Evolutionary conservation across 2,888 invertebrate species (phyloP).

Genomic region (Lasioglossum pauxillum): DNA sequence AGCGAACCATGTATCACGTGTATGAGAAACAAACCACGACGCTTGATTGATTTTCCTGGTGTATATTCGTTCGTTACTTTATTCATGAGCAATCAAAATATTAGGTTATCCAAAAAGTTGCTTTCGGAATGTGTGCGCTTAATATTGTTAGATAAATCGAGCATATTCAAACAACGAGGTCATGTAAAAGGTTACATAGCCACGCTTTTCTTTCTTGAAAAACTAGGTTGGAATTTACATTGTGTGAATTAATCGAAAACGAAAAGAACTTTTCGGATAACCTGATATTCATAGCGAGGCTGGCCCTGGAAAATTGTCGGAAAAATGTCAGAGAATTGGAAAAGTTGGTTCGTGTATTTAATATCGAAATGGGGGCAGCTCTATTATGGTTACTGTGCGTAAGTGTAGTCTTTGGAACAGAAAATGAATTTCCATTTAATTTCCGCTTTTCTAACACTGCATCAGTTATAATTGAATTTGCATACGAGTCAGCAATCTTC

Average conservation of each 20-base stretch:
- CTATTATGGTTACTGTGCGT: not conserved
- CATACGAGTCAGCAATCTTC: not conserved
- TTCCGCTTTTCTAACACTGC: not conserved
- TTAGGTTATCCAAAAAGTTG: not conserved
- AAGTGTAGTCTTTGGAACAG: not conserved
- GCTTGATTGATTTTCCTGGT: not conserved
- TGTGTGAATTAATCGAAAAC: not conserved
- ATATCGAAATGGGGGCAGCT: not conserved
- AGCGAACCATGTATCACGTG: not conserved
- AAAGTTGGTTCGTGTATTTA: not conserved
- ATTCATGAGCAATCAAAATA: not conserved
- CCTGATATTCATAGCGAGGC: not conserved
- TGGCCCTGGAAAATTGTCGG: not conserved
- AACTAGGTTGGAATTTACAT: not conserved
- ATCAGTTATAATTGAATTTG: not conserved
- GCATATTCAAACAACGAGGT: not conserved
- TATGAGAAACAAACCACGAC: not conserved
- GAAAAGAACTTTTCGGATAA: not conserved
- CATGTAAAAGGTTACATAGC: not conserved
- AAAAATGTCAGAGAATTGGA: not conserved
- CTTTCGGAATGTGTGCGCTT: not conserved
- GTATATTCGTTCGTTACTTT: not conserved
- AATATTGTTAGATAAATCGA: not conserved
- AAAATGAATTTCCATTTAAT: slow-evolving; percentile 6
- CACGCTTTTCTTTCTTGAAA: not conserved